Base-by-base conservation (phyloP, 2,113 vertebrate species). In the Nansenia antarctica region DNA sequence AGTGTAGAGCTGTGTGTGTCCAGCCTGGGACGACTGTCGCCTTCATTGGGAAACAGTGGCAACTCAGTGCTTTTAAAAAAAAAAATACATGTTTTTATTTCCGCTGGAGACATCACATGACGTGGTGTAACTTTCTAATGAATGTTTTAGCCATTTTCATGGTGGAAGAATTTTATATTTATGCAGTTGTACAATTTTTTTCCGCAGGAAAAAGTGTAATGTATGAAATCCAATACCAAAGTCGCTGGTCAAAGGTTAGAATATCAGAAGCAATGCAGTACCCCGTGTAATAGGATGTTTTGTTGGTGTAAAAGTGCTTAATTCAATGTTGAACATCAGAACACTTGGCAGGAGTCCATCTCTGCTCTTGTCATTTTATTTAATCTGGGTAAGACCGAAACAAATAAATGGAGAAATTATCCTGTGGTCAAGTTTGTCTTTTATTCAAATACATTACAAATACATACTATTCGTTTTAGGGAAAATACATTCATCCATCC, bases 91-190 rank as follows among this genome's bases (percentile, higher is more conserved):
- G 84, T 84, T 72, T 70, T 86, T 90, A 94, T 92, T 90, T 92
- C n/a, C n/a, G 92, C 93, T 93, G 94, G 91, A 95, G 89, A 94
- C 95, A 94, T 98, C 95, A 93, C 92, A 71, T 80, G 86, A 88
- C 80, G 95, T 95, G 96, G 93, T 96, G 96, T 93, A 94, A 96
- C 94, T 96, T 96, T 95, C 94, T 96, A 86, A 91, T 90, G 93
- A 98, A 98, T 98, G 96, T 98, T 98, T 98, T 98, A 94, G 92
- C 95, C 95, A 98, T 97, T 96, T 98, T 96, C 96, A 97, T 96
- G 95, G 94, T 98, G 94, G 93, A 97, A 94, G 93, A 98, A 95
- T 98, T 98, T 98, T 98, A 97, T 98, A 99, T 99, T 99, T 99
- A 99, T 98, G 96, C 96, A 98, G 96, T 98, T 98, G 96, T 98